phyloP scores from a whole-genome alignment of 2,797 vertebrate genomes.

The Clarias platycephalus region DNA sequence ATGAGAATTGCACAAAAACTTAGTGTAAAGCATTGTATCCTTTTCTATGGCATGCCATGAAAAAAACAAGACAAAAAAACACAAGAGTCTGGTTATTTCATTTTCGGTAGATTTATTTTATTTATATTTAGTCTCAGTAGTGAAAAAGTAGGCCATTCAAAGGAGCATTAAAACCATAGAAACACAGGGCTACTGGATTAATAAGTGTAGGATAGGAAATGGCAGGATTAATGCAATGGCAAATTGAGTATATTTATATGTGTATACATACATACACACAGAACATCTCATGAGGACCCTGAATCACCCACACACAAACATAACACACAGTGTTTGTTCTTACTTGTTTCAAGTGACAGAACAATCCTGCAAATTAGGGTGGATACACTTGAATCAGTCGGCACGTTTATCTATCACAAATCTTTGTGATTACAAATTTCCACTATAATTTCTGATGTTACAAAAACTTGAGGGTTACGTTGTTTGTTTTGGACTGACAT shows the following conservation, averaged over 20 bases:
- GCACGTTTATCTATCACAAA: background rate
- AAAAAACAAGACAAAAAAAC: background rate
- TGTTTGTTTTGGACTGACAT: background rate
- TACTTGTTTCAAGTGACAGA: constrained; percentile 24
- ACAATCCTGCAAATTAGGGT: constrained; percentile 35
- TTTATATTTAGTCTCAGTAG: constrained; percentile 80
- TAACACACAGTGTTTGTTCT: constrained; percentile 28
- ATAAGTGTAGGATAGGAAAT: constrained; percentile 61
- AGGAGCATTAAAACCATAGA: constrained; percentile 82
- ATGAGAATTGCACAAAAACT: background rate
- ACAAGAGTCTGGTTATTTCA: constrained; percentile 41
- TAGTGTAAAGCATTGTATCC: background rate
- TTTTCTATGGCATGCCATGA: background rate
- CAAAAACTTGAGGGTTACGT: background rate
- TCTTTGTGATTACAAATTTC: background rate
- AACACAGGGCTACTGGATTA: constrained; percentile 73
- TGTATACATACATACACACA: constrained; percentile 67
- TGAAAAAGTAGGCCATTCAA: constrained; percentile 85
- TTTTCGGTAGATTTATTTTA: constrained; percentile 73
- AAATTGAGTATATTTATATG: constrained; percentile 68
- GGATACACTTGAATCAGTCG: background rate
- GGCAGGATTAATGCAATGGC: constrained; percentile 70
- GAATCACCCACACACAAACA: constrained; percentile 69
- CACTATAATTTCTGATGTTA: background rate
- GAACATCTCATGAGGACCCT: constrained; percentile 69